Base-by-base conservation (phyloP, 2,113 vertebrate genomes). In the Prunella himalayana region DNA sequence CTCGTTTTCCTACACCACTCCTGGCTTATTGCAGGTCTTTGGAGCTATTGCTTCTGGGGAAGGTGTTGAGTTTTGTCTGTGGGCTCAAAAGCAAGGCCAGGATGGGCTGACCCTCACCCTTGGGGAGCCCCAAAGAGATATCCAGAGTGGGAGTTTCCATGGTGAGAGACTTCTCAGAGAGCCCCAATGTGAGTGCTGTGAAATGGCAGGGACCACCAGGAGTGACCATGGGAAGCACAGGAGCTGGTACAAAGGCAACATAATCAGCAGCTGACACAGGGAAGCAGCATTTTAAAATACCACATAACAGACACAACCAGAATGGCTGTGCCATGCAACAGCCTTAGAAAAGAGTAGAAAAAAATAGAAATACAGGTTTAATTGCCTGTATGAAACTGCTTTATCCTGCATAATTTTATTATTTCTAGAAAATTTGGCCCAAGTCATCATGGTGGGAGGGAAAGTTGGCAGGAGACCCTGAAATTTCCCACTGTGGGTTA, bases 181-280 rank as follows among this genome's bases (percentile, higher is more conserved):
- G 0, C 15, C 22, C 37, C 33, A 54, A 1, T 0, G 0, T 2
- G 3, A n/a, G 49, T 22, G 21, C 24, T 18, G 25, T 3, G 28
- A 79, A 56, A 64, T 24, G 37, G 10, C 1, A 4, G 53, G 35
- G 21, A 71, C 13, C 2, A 7, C 23, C 11, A 47, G 63, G n/a
- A 41, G 39, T 2, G 2, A 23, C 13, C 3, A 11, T 0, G 1
- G 37, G 70, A 63, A 90, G 65, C 78, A 65, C 56, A 86, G 66
- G 65, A 75, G 27, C 8, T 6, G 0, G 5, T 65, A 13, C 24
- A 57, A 56, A 86, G 30, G 41, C 24, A 79, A 28, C 1, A 4
- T 16, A 24, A 49, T 64, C 14, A 2, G 65, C 24, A 85, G 78
- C 66, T 15, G 1, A 27, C 22, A 33, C 37, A 20, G 5, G 19